phyloP scores from a whole-genome alignment of 2,113 vertebrate genomes.

The Alosa alosa region DNA sequence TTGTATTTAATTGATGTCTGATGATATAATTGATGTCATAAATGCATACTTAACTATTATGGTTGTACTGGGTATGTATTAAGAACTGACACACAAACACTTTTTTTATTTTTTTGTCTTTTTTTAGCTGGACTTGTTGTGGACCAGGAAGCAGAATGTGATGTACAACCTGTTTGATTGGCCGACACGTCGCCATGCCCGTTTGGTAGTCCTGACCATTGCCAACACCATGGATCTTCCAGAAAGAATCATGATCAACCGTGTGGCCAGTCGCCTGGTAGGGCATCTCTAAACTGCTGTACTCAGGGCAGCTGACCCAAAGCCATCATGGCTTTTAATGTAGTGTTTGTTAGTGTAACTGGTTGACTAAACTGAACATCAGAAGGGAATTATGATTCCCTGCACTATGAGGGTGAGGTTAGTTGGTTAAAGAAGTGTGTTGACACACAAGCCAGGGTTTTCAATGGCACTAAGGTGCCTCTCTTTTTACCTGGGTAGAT shows the following conservation, averaged over 20 bases:
- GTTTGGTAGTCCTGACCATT: constrained; percentile 88
- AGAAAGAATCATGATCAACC: constrained; percentile 95
- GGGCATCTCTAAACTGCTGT: background rate
- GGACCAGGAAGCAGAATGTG: constrained; percentile 94
- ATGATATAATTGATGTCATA: background rate
- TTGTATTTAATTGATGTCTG: no score
- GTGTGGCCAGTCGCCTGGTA: constrained; percentile 92
- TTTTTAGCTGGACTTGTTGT: constrained; percentile 87
- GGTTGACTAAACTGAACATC: no score
- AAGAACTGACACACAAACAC: background rate
- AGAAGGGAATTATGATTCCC: no score
- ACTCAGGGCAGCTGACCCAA: background rate
- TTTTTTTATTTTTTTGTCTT: background rate
- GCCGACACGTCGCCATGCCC: constrained; percentile 85
- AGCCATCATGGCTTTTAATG: background rate
- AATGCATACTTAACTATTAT: background rate
- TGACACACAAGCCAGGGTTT: no score
- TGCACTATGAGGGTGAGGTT: no score
- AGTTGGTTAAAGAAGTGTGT: no score
- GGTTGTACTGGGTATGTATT: background rate
- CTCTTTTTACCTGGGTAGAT: no score
- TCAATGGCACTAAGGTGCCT: no score
- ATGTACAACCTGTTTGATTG: constrained; percentile 98
- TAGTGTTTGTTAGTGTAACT: background rate
- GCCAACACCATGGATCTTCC: constrained; percentile 99